phyloP scores from a whole-genome alignment of 64 coral and sea anemone species.

The Porites lutea region DNA sequence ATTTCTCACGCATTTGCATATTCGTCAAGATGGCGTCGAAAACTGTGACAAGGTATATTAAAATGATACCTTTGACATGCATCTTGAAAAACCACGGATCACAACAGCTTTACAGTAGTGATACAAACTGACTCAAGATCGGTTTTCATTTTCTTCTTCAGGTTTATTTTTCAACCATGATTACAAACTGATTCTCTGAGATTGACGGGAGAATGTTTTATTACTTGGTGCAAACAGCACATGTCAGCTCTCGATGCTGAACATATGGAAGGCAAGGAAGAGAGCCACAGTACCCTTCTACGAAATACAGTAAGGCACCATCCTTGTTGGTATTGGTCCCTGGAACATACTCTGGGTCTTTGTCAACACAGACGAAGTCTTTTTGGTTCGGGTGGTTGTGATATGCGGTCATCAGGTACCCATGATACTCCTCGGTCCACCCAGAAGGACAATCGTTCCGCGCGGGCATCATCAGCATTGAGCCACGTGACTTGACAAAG shows the following conservation, averaged over 20 bases:
- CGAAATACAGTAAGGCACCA: not conserved
- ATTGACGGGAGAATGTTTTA: not conserved
- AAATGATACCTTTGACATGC: too few species aligned
- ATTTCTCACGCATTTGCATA: too few species aligned
- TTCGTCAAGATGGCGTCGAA: too few species aligned
- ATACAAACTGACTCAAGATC: too few species aligned
- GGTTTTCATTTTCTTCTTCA: too few species aligned
- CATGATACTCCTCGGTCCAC: conserved; percentile 47
- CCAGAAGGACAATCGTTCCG: conserved; percentile 40
- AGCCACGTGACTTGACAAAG: conserved; percentile 40
- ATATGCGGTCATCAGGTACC: conserved; percentile 26
- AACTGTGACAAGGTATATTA: too few species aligned
- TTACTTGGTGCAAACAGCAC: conserved; percentile 47
- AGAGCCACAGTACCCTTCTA: not conserved
- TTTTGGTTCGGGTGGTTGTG: not conserved
- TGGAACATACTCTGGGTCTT: conserved; percentile 4
- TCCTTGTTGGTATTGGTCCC: not conserved
- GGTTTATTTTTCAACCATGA: too few species aligned
- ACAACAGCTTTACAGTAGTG: too few species aligned
- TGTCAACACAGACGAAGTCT: conserved; percentile 45
- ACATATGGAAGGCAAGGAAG: conserved; percentile 1
- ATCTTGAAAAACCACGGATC: too few species aligned
- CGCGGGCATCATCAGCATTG: conserved; percentile 38
- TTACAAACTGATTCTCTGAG: not conserved
- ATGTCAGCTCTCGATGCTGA: not conserved